Percentiles rank a stretch among this genome's conserved stretches.
Conservation (phyloP, 1,140 invertebrate species). For the Trachelipus rathkii region DNA sequence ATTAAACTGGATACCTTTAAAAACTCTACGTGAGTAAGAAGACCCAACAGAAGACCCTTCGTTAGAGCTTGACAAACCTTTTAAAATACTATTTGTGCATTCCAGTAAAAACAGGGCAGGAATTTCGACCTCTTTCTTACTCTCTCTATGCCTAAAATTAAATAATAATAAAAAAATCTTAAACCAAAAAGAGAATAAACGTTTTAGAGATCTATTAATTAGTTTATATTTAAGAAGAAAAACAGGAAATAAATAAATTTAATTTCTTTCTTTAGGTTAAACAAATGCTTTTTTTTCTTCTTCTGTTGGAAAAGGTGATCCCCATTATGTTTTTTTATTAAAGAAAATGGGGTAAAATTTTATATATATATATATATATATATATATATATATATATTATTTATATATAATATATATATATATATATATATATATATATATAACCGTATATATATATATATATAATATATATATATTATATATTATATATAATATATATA, state of each 20-base stretch:
- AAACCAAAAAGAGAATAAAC: too few species aligned
- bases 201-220: too few species aligned
- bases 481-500: too few species aligned
- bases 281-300: too few species aligned
- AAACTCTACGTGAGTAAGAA: not conserved
- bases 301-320: too few species aligned
- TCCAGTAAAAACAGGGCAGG: constrained; percentile 74
- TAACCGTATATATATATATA: not conserved
- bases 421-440: not conserved
- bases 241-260: too few species aligned
- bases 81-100: constrained; percentile 76
- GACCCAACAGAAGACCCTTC: not conserved
- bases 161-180: not conserved
- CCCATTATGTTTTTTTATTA: too few species aligned
- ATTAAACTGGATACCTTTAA: not conserved
- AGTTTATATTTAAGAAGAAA: too few species aligned
- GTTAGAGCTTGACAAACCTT: constrained; percentile 64
- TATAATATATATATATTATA: not conserved
- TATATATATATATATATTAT: not conserved
- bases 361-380: too few species aligned
- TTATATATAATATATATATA: not conserved
- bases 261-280: too few species aligned
- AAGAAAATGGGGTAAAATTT: too few species aligned
- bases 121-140: constrained; percentile 48
- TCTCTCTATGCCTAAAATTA: constrained; percentile 22